Evolutionary conservation across 2,113 vertebrate species (phyloP), one percentile per base, ranked within the genome.

Genomic region (Camelus bactrianus): DNA sequence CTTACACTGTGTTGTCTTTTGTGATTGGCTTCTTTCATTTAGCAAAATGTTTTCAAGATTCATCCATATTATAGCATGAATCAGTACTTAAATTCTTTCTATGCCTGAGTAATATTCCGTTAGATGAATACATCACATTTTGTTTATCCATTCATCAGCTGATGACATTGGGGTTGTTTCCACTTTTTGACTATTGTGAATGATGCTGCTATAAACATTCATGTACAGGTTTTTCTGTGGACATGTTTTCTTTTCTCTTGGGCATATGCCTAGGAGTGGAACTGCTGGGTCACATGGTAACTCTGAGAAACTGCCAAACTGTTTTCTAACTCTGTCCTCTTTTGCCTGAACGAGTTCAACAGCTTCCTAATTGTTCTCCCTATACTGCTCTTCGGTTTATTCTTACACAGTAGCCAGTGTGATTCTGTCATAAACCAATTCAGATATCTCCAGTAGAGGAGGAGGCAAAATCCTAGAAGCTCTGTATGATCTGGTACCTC

Each of bases 311-410:
- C 46, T 60, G 6, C 8, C 42, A 62, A 46, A 52, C n/a, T 48
- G 24, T 60, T 91, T 95, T 72, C 60, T 28, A 92, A 56, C 35
- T 87, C 26, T 38, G n/a, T 76, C 20, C 32, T 72, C 11, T 88
- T 92, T 89, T 60, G 17, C n/a, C 28, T 69, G 42, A 77, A 83
- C 89, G 77, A 83, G 54, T 93, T 89, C 77, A 77, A 83, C 35
- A 70, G 30, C 38, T 89, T 84, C 22, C n/a, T 83, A 65, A 79
- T 69, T 50, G 24, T 56, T 70, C 28, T 90, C 6, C 17, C 13
- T 91, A 50, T 64, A 35, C 14, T 46, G 2, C 7, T 42, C 16
- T 80, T 86, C 5, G 22, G 26, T 73, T 72, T 80, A 28, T 73
- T 56, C 32, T 80, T 80, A 70, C 32, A 67, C 15, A 80, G 67